phyloP scores from a whole-genome alignment of 2,797 vertebrate species.

The Lerista edwardsae region DNA sequence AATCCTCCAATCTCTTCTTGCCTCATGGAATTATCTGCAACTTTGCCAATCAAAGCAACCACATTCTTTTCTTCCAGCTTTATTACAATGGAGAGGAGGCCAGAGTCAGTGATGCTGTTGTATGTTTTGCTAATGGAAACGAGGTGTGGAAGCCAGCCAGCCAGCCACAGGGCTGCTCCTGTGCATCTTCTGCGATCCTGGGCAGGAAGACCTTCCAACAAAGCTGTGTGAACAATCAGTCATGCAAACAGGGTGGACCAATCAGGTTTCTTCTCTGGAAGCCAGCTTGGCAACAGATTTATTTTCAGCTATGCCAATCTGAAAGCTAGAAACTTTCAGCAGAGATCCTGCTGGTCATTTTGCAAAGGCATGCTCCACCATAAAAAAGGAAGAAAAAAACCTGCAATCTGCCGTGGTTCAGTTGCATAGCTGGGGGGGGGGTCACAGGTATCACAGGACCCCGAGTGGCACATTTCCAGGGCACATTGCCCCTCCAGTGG shows the following conservation, averaged over 20 bases:
- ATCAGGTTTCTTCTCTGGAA: neutral
- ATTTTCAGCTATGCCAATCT: neutral
- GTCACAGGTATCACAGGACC: too few relatives aligned
- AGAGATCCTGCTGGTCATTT: too few relatives aligned
- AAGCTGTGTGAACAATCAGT: neutral
- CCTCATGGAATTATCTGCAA: constrained; percentile 66
- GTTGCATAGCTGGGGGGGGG: too few relatives aligned
- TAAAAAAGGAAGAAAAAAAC: neutral
- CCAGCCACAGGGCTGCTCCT: constrained; percentile 44
- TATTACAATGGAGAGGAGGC: constrained; percentile 69
- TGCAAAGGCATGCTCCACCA: neutral
- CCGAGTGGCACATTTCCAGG: too few relatives aligned
- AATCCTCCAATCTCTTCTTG: constrained; percentile 61
- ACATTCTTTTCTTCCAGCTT: constrained; percentile 74
- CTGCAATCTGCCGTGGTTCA: neutral
- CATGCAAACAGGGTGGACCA: neutral
- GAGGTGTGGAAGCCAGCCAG: constrained; percentile 36
- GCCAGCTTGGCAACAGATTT: neutral
- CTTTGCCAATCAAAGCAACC: constrained; percentile 78
- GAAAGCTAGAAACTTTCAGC: neutral
- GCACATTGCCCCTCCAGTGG: too few relatives aligned
- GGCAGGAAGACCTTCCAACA: constrained; percentile 5
- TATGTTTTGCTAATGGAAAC: constrained; percentile 73
- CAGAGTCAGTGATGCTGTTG: constrained; percentile 52
- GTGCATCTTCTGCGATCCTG: constrained; percentile 32